phyloP scores from a whole-genome alignment of 2,797 vertebrate genomes.

The Bradypodion ventrale region DNA sequence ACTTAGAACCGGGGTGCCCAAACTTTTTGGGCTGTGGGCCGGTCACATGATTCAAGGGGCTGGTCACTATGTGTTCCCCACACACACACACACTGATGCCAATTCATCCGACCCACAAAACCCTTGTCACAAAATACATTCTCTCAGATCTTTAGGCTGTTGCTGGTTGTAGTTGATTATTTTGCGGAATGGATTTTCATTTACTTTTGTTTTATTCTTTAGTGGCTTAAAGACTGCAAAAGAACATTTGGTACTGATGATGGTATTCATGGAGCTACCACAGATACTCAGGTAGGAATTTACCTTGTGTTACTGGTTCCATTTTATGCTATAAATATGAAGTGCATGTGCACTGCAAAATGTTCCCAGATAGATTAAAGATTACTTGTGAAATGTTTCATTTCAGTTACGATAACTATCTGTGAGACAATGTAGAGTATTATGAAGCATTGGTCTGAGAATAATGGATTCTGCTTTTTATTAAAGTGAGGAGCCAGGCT shows the following conservation, averaged over 20 bases:
- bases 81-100: too few relatives aligned
- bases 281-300: conserved; percentile 87
- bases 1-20: too few relatives aligned
- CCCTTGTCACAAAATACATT: neutral
- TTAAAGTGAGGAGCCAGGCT: conserved; percentile 62
- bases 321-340: conserved; percentile 32
- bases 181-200: conserved; percentile 16
- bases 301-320: conserved; percentile 18
- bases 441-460: conserved; percentile 58
- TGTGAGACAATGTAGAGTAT: conserved; percentile 53
- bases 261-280: conserved; percentile 79
- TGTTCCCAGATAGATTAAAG: conserved; percentile 61
- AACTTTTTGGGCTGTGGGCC: too few relatives aligned
- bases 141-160: neutral
- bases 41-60: too few relatives aligned
- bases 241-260: conserved; percentile 93
- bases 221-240: conserved; percentile 98
- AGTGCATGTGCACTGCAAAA: conserved; percentile 18
- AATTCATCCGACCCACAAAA: too few relatives aligned
- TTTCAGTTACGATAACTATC: conserved; percentile 70
- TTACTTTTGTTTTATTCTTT: conserved; percentile 51
- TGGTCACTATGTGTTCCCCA: too few relatives aligned
- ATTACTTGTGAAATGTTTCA: conserved; percentile 62
- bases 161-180: neutral
- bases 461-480: conserved; percentile 67